These are phyloP conservation scores for Rhynchopsitta pachyrhyncha DNA, from an alignment of 2,113 vertebrate genomes.

Conservation along the genomic window DNA sequence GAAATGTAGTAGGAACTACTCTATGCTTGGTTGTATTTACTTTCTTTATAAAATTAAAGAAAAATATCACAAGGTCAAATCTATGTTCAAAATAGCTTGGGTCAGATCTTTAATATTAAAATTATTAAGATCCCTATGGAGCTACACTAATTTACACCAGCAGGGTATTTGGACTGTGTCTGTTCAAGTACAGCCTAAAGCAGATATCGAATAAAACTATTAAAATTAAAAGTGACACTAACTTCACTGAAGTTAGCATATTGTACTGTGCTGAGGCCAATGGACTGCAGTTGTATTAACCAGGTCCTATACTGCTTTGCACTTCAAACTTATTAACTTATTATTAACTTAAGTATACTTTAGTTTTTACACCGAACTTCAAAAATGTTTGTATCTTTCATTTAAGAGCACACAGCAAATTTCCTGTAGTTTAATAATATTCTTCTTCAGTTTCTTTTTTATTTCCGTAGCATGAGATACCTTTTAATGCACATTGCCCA, in stretches of 20 bases:
- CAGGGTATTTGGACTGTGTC: background rate
- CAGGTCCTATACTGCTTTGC: background rate
- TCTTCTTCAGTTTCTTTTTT: background rate
- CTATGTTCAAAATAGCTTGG: background rate
- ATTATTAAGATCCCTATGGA: background rate
- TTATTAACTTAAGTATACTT: background rate
- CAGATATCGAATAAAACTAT: background rate
- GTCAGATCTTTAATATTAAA: background rate
- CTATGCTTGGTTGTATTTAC: background rate
- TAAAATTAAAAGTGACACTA: conserved; percentile 1
- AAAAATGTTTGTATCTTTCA: background rate
- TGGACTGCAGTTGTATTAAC: background rate
- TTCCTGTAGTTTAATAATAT: background rate
- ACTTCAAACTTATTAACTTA: background rate
- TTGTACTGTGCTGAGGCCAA: background rate
- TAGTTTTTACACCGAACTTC: background rate
- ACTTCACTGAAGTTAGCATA: background rate
- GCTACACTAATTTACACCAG: background rate
- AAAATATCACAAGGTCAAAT: background rate
- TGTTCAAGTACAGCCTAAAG: background rate
- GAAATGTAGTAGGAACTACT: background rate
- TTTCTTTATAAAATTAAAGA: background rate
- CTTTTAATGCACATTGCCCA: background rate
- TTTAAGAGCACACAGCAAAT: background rate
- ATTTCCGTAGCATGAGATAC: background rate